Base-by-base conservation (phyloP, 2,797 vertebrate species). In the Melanotaenia parkinsoni region DNA sequence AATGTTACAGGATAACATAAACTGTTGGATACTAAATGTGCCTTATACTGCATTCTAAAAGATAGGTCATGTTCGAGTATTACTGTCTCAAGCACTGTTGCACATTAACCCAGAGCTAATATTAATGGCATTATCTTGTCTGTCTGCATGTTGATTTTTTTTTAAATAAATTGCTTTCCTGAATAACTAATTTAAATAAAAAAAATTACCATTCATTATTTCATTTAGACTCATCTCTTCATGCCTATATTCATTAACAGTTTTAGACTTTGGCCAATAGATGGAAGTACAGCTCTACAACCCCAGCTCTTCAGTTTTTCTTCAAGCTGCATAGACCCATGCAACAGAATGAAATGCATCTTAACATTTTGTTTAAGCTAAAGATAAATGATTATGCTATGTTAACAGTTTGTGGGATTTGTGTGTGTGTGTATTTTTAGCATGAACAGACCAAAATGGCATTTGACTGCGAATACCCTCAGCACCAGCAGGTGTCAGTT, bases 181-280 rank as follows among this genome's bases (percentile, higher is more conserved):
- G 43, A 30, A 70, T 80, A 66, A 67, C 72, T 77, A 58, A 82
- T 85, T 90, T 54, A 58, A 91, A 90, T 90, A 87, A 91, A 88
- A 50, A 33, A 86, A 88, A 80, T n/a, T 83, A 84, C 32, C 8
- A 38, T 28, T 72, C 3, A 22, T 28, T 64, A 35, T 77, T 74
- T 75, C 14, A 58, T 63, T 67, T 67, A 11, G 72, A 6, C 24
- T 14, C 56, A 1, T 3, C 16, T 18, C 26, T 20, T 50, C 37
- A 18, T 0, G 6, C 1, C 8, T 18, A 0, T 60, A 0, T 14
- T 53, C 14, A 28, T 61, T n/a, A 50, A 40, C 72, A 80, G 59
- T 87, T 68, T 51, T 67, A 51, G 40, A 28, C 24, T 74, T 59
- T 84, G 76, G 30, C 86, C 89, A 87, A 70, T 77, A 91, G 91